Evolutionary conservation across 1,140 invertebrate species (phyloP).

Genomic region (Steinernema feltiae): DNA sequence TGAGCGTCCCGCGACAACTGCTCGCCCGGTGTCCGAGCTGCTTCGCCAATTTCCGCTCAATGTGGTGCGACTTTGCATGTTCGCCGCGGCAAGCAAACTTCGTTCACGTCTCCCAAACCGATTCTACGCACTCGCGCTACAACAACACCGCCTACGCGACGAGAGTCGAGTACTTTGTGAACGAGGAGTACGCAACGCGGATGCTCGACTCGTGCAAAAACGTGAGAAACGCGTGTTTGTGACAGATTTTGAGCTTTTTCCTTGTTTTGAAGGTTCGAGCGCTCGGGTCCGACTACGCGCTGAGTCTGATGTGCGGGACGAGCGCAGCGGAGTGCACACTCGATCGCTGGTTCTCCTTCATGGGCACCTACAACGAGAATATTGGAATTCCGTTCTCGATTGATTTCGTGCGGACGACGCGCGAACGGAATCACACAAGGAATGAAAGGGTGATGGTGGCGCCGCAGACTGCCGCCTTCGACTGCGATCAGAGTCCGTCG

Average conservation of each 20-base stretch:
- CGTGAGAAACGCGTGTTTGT: not conserved
- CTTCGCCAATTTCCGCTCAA: slow-evolving; percentile 48
- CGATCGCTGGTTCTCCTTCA: slow-evolving; percentile 1
- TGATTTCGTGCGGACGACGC: not conserved
- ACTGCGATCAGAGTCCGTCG: not conserved
- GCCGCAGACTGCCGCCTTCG: not conserved
- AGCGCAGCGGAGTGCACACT: not conserved
- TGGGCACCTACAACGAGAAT: not conserved
- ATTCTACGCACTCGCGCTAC: not conserved
- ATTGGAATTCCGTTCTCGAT: slow-evolving; percentile 8
- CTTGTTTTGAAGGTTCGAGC: not conserved
- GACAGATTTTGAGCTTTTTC: not conserved
- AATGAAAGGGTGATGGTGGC: not conserved
- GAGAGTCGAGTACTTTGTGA: slow-evolving; percentile 6
- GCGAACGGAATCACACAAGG: not conserved
- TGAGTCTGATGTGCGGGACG: slow-evolving; percentile 15
- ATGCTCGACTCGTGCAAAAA: slow-evolving; percentile 9
- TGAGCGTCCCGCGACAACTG: slow-evolving; percentile 44
- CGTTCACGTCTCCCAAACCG: not conserved
- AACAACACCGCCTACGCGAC: not conserved
- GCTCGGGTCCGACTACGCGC: slow-evolving; percentile 3
- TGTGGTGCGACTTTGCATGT: slow-evolving; percentile 44
- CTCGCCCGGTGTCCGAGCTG: slow-evolving; percentile 45
- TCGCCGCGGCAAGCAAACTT: not conserved
- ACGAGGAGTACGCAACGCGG: not conserved